phyloP scores from a whole-genome alignment of 2,797 vertebrate species.

The Molothrus aeneus region DNA sequence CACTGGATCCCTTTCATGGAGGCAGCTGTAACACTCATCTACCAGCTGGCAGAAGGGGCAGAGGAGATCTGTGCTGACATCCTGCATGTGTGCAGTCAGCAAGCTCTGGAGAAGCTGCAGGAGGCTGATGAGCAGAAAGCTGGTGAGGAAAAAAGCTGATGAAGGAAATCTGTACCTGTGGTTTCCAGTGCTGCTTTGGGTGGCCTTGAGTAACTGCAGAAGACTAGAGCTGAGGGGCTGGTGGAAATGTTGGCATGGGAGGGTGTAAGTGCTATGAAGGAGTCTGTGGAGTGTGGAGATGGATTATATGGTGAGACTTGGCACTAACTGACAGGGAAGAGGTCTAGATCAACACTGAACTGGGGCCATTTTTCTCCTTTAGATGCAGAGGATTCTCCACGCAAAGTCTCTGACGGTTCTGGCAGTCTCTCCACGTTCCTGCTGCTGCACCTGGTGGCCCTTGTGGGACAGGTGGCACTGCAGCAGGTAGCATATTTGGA shows the following conservation, averaged over 20 bases:
- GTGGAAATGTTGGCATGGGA: background rate
- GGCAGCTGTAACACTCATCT: conserved; percentile 85
- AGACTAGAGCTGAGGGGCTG: background rate
- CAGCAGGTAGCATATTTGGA: conserved; percentile 93
- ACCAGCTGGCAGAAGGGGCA: conserved; percentile 90
- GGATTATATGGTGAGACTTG: background rate
- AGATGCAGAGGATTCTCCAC: conserved; percentile 72
- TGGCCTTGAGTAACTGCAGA: background rate
- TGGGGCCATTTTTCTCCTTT: background rate
- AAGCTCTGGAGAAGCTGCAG: conserved; percentile 82
- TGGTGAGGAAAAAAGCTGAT: conserved; percentile 50
- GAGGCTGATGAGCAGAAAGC: conserved; percentile 17
- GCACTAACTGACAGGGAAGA: background rate
- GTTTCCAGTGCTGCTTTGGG: background rate
- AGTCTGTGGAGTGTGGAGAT: background rate
- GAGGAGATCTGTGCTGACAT: conserved; percentile 88
- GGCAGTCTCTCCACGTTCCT: conserved; percentile 74
- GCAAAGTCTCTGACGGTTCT: background rate
- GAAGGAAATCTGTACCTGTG: background rate
- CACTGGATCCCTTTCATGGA: conserved; percentile 95
- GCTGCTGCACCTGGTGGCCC: conserved; percentile 85
- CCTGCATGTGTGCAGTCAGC: conserved; percentile 83
- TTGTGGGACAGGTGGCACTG: conserved; percentile 90
- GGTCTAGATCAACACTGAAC: background rate
- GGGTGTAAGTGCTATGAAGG: background rate